Evolutionary conservation across 53 echinoderm and acorn worm genomes (phyloP).

Genomic region (Holothuria leucospilota): DNA sequence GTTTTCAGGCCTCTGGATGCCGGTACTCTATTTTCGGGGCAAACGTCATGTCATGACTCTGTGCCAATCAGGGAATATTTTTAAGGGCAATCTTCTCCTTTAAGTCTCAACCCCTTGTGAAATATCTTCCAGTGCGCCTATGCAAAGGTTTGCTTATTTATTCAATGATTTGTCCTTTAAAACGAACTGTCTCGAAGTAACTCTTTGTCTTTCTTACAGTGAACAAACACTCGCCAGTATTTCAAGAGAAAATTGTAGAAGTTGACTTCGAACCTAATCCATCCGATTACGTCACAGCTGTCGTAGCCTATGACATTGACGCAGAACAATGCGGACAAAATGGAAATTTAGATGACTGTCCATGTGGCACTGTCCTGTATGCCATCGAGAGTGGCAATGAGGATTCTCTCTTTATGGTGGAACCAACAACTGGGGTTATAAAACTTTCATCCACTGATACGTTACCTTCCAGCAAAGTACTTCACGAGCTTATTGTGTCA

Average conservation of each 20-base stretch:
- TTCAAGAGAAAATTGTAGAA: conserved; percentile 60
- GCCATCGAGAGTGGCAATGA: conserved; percentile 87
- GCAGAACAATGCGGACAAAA: conserved; percentile 52
- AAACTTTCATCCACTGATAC: conserved; percentile 50
- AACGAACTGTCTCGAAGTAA: too few species aligned
- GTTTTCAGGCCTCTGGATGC: too few species aligned
- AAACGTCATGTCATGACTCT: too few species aligned
- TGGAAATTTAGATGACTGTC: conserved; percentile 57
- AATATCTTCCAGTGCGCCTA: too few species aligned
- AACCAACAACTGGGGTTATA: conserved; percentile 79
- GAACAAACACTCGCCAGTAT: conserved; percentile 72
- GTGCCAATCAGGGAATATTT: too few species aligned
- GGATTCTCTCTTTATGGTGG: conserved; percentile 73
- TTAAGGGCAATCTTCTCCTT: too few species aligned
- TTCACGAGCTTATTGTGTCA: conserved; percentile 64
- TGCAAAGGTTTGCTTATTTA: too few species aligned
- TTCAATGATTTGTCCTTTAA: too few species aligned
- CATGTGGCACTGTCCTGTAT: conserved; percentile 82
- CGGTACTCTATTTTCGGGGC: too few species aligned
- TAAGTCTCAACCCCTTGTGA: too few species aligned
- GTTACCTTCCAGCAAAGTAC: conserved; percentile 33
- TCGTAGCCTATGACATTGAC: conserved; percentile 79
- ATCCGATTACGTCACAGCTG: conserved; percentile 61
- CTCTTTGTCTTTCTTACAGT: conserved; percentile 51
- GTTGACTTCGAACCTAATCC: conserved; percentile 58